These are phyloP conservation scores for Drosophila varians DNA, from an alignment of 1,140 invertebrate species.

Conservation along the genomic window DNA sequence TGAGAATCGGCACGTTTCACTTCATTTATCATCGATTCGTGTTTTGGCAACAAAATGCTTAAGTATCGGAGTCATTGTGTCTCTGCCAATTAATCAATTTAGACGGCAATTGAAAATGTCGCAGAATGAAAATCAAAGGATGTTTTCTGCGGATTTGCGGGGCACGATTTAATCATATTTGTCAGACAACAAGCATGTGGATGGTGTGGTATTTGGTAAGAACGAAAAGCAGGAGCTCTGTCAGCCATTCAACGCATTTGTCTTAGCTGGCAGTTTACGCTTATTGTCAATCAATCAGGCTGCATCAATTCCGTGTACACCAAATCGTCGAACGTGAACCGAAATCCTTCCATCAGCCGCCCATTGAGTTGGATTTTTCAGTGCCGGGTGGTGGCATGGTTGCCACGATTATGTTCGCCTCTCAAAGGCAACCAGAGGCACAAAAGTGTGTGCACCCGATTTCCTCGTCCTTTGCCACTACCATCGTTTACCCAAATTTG, in stretches of 20 bases:
- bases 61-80: slow-evolving; percentile 17
- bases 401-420: slow-evolving; percentile 18
- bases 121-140: slow-evolving; percentile 31
- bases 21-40: slow-evolving; percentile 61
- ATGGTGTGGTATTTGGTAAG: background rate
- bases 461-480: background rate
- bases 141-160: background rate
- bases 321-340: slow-evolving; percentile 11
- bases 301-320: slow-evolving; percentile 25
- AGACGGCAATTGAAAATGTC: slow-evolving; percentile 6
- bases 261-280: slow-evolving; percentile 57
- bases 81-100: slow-evolving; percentile 62
- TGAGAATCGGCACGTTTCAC: slow-evolving; percentile 29
- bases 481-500: slow-evolving; percentile 53
- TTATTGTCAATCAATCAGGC: slow-evolving; percentile 72
- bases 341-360: slow-evolving; percentile 39
- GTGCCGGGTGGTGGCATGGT: background rate
- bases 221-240: background rate
- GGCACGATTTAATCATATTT: slow-evolving; percentile 50
- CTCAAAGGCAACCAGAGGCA: slow-evolving; percentile 15
- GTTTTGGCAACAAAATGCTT: slow-evolving; percentile 11
- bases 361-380: slow-evolving; percentile 37
- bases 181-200: slow-evolving; percentile 31
- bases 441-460: slow-evolving; percentile 4
- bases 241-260: slow-evolving; percentile 42